phyloP scores from a whole-genome alignment of 2,113 vertebrate genomes.

The Casuarius casuarius region DNA sequence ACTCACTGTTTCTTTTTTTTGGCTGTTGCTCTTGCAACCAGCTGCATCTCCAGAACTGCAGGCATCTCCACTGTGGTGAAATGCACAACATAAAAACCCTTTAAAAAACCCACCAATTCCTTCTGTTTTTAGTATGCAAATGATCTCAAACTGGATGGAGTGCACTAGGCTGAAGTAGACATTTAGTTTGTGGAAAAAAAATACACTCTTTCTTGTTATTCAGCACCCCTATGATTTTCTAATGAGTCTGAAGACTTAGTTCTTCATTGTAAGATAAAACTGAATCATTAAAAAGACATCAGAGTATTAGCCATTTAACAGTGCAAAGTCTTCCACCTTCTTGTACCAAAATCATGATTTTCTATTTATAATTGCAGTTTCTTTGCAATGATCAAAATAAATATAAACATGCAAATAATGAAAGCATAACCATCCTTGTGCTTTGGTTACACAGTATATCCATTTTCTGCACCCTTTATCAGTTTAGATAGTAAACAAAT shows the following conservation, averaged over 20 bases:
- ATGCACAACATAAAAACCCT: conserved; percentile 27
- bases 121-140: neutral
- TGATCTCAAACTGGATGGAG: neutral
- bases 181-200: neutral
- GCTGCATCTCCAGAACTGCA: conserved; percentile 23
- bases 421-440: neutral
- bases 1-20: conserved; percentile 65
- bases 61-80: conserved; percentile 35
- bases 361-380: neutral
- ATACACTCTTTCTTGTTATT: neutral
- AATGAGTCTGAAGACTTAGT: neutral
- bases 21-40: conserved; percentile 3
- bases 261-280: neutral
- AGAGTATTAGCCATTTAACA: neutral
- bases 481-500: neutral
- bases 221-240: neutral
- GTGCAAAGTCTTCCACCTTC: neutral
- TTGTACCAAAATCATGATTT: neutral
- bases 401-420: neutral
- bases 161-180: neutral
- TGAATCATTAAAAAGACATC: neutral
- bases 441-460: neutral
- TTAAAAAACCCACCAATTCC: neutral
- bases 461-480: neutral
- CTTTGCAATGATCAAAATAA: neutral